Conservation (phyloP, 1,140 invertebrate genomes). For the Pararge aegeria region DNA sequence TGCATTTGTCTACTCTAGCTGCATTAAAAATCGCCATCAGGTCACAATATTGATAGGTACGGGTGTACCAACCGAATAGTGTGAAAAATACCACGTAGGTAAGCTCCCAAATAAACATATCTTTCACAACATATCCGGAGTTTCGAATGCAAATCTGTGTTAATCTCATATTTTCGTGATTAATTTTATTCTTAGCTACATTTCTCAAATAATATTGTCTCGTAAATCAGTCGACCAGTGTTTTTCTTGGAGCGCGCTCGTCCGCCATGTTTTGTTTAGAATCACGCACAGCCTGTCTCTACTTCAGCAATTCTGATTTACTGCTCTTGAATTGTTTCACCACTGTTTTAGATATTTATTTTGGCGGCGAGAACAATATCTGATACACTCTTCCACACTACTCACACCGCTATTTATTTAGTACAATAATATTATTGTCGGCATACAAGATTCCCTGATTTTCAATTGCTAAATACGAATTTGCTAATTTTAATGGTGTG, state of each 20-base stretch:
- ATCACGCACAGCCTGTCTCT: constrained; percentile 73
- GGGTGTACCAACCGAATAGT: background rate
- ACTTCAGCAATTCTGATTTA: constrained; percentile 69
- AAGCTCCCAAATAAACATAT: constrained; percentile 21
- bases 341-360: constrained; percentile 43
- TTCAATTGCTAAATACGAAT: too few species aligned
- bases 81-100: background rate
- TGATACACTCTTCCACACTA: constrained; percentile 15
- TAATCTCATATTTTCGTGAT: constrained; percentile 62
- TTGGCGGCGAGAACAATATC: constrained; percentile 34
- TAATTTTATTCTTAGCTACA: constrained; percentile 70
- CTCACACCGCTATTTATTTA: constrained; percentile 7
- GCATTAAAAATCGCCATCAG: too few species aligned
- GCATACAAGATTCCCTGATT: background rate
- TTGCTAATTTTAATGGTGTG: background rate
- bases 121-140: constrained; percentile 26
- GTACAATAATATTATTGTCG: background rate
- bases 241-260: constrained; percentile 71
- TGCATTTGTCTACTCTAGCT: too few species aligned
- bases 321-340: constrained; percentile 57
- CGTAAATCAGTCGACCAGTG: constrained; percentile 74
- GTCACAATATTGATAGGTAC: too few species aligned
- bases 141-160: constrained; percentile 40
- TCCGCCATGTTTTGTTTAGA: constrained; percentile 71
- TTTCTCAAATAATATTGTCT: constrained; percentile 74